These are phyloP conservation scores for human (Homo sapiens) DNA, from an alignment of 2,113 vertebrate species.

Conservation along the genomic window GRCh38 chrX:134775001-134775500, in stretches of 20 bases:
- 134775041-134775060: not conserved
- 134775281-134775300: no score
- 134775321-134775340: no score
- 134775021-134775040: conserved; percentile 47
- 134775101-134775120: not conserved
- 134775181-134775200: not conserved
- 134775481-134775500: no score
- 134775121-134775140: conserved; percentile 23
- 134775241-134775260: not conserved
- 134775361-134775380: no score
- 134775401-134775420: no score
- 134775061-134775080: conserved; percentile 42
- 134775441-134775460: no score
- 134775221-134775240: not conserved
- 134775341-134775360: no score
- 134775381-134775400: no score
- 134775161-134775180: conserved; percentile 33
- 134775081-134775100: not conserved
- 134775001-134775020: conserved; percentile 36
- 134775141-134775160: not conserved
- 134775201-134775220: not conserved
- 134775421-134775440: no score
- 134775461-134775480: no score
- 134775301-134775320: no score
- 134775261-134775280: no score